Evolutionary conservation across 1,140 invertebrate species (phyloP).

Genomic region (Drosophila orena): DNA sequence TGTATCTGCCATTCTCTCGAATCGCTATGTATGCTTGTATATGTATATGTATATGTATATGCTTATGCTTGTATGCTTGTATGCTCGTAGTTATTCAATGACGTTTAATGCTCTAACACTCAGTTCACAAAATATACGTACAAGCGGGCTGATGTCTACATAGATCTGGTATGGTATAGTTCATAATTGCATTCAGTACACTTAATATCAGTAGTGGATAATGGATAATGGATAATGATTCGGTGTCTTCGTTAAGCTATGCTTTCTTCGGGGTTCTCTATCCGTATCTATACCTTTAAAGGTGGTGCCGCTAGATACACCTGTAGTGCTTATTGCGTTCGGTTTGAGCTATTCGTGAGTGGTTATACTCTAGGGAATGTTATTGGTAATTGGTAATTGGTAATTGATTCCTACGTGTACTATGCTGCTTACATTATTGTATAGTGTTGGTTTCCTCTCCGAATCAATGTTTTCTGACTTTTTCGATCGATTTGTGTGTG

Average conservation of each 20-base stretch:
- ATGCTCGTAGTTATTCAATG: conserved; percentile 32
- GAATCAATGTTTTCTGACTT: conserved; percentile 37
- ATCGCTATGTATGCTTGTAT: conserved; percentile 18
- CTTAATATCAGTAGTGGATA: conserved; percentile 28
- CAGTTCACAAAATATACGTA: conserved; percentile 55
- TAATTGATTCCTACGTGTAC: conserved; percentile 52
- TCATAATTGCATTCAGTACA: conserved; percentile 53
- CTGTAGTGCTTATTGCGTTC: conserved; percentile 29
- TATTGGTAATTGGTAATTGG: conserved; percentile 42
- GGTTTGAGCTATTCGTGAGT: conserved; percentile 50
- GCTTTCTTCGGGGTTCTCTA: conserved; percentile 19
- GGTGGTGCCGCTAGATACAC: conserved; percentile 23
- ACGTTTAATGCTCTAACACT: conserved; percentile 38
- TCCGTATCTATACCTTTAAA: conserved; percentile 21
- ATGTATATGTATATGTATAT: conserved; percentile 4
- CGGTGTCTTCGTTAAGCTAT: conserved; percentile 34
- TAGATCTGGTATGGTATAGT: conserved; percentile 16
- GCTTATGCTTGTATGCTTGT: conserved; percentile 37
- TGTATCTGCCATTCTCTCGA: conserved; percentile 16
- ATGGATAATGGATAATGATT: conserved; percentile 33
- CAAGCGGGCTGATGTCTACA: conserved; percentile 37
- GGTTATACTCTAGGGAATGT: conserved; percentile 37
- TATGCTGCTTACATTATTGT: conserved; percentile 50
- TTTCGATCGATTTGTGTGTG: conserved; percentile 55
- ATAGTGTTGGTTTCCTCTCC: conserved; percentile 26